Conservation (phyloP, 2,888 invertebrate genomes). For the Bellardia pandia region DNA sequence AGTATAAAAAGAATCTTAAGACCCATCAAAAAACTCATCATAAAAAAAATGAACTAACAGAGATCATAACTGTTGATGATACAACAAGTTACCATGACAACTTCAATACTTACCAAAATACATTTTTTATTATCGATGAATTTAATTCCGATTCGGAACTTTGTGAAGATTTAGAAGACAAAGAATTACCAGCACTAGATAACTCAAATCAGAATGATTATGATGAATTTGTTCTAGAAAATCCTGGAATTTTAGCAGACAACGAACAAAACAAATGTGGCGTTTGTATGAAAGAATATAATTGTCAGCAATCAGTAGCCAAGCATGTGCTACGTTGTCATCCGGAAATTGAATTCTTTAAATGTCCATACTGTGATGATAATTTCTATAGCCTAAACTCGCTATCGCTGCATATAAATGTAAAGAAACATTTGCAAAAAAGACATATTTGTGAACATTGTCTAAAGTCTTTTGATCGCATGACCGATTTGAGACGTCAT, state of each 20-base stretch:
- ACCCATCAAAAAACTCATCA: slow-evolving; percentile 9
- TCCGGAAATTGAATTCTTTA: slow-evolving; percentile 47
- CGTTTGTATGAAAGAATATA: slow-evolving; percentile 39
- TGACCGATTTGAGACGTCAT: slow-evolving; percentile 44
- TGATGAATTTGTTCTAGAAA: not conserved
- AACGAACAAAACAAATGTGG: slow-evolving; percentile 41
- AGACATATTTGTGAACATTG: slow-evolving; percentile 45
- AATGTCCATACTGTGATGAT: slow-evolving; percentile 61
- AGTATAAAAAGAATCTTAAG: slow-evolving; percentile 7
- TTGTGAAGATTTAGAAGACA: not conserved
- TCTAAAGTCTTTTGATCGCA: slow-evolving; percentile 52
- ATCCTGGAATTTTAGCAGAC: not conserved
- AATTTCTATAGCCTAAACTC: slow-evolving; percentile 31
- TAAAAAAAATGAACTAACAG: slow-evolving; percentile 13
- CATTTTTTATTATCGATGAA: slow-evolving; percentile 63
- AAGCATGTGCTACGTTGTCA: slow-evolving; percentile 51
- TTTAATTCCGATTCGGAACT: slow-evolving; percentile 52
- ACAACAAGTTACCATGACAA: not conserved
- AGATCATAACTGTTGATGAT: slow-evolving; percentile 20
- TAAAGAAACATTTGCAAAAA: slow-evolving; percentile 34
- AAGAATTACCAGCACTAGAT: not conserved
- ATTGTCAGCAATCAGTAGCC: slow-evolving; percentile 29
- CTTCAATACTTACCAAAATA: slow-evolving; percentile 12
- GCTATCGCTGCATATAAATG: slow-evolving; percentile 31
- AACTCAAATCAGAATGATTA: slow-evolving; percentile 19